Evolutionary conservation across 2,797 vertebrate species (phyloP), one percentile per base, ranked within the genome.

Genomic region (Luscinia megarhynchos): DNA sequence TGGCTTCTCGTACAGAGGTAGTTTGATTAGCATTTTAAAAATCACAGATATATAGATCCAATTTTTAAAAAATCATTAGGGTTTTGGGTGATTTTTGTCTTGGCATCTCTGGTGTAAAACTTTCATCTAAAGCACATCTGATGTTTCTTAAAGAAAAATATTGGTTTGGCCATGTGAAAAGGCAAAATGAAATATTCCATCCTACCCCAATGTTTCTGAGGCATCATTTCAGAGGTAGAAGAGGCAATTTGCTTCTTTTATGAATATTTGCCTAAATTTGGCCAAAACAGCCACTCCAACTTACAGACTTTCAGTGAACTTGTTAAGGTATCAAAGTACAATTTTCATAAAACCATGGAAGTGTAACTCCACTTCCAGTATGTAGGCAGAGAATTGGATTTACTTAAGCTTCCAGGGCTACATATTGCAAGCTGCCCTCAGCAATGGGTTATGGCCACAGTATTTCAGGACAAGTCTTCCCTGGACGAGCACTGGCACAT

Each of bases 1-100:
- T 21, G 50, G 24, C 50, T 72, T 54, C 40, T 70, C 0, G 0
- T 84, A 61, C 30, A 74, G 77, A 73, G 63, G 68, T 0, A 0
- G 30, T 13, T 62, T 64, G 45, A 75, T 61, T 64, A 89, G 22
- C 72, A 57, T 50, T 38, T 85, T 34, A 27, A 82, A 87, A 69
- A 45, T 70, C 66, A 72, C 27, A 57, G 70, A 57, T 36, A 46
- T 1, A 16, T 17, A 59, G 41, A 48, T 41, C 36, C 7, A 8
- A 23, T 50, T 2, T 46, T 12, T 12, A 23, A 53, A 1, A 6
- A 0, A 2, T 12, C 54, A 15, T 9, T 36, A 18, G 24, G 4
- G 6, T 51, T 66, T 61, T 2, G 40, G 13, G 15, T 5, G 11
- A 53, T 64, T 62, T 88, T 78, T 81, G 15, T 30, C 50, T 74